Conservation (phyloP, 1,140 invertebrate species). For the Drosophila cardini region DNA sequence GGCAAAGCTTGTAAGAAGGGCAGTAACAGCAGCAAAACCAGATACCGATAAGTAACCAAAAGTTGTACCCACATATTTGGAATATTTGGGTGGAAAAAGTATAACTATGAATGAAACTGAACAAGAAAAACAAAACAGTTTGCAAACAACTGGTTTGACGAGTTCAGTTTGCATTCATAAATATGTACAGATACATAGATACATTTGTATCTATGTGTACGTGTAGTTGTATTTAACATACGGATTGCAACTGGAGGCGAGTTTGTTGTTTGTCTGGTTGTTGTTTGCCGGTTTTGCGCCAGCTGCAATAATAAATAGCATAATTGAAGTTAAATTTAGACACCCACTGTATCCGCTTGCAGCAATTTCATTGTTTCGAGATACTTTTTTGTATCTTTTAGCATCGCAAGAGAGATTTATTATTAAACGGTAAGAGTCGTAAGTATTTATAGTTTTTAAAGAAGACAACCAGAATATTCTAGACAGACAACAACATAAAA, state of each 20-base stretch:
- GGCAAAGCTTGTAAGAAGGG: slow-evolving; percentile 18
- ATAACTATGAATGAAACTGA: slow-evolving; percentile 49
- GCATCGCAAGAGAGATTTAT: slow-evolving; percentile 11
- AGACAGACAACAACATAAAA: slow-evolving; percentile 15
- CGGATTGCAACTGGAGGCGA: slow-evolving; percentile 18
- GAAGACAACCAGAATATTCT: neutral
- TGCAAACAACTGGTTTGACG: slow-evolving; percentile 44
- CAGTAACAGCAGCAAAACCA: slow-evolving; percentile 33
- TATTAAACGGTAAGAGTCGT: slow-evolving; percentile 8
- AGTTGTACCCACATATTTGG: slow-evolving; percentile 48
- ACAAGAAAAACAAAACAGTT: slow-evolving; percentile 25
- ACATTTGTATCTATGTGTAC: slow-evolving; percentile 10
- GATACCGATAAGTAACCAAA: slow-evolving; percentile 49
- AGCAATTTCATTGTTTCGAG: slow-evolving; percentile 18
- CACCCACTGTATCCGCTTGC: slow-evolving; percentile 66
- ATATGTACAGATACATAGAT: slow-evolving; percentile 9
- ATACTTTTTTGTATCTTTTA: slow-evolving; percentile 13
- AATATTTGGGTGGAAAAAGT: slow-evolving; percentile 52
- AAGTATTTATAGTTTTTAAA: neutral
- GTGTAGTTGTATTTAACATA: slow-evolving; percentile 1
- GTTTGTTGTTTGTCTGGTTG: slow-evolving; percentile 74
- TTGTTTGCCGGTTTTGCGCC: slow-evolving; percentile 70
- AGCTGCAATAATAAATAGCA: slow-evolving; percentile 76
- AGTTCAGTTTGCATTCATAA: slow-evolving; percentile 1
- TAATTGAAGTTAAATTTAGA: slow-evolving; percentile 78